phyloP scores from a whole-genome alignment of 2,113 vertebrate genomes.

The Heptranchias perlo region DNA sequence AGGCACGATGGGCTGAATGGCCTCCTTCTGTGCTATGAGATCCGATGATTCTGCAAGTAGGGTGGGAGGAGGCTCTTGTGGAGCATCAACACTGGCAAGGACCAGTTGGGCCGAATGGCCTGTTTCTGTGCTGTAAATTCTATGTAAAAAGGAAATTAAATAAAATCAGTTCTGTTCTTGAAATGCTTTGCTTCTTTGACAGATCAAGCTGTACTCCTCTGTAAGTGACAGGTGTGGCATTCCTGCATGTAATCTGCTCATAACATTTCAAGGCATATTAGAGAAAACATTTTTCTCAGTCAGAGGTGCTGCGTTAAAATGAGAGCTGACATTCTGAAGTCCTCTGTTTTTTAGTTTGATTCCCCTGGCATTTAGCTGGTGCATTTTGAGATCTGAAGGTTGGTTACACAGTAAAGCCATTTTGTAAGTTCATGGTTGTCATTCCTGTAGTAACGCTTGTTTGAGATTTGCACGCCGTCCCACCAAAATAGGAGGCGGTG shows the following conservation, averaged over 20 bases:
- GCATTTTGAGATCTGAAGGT: background rate
- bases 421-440: background rate
- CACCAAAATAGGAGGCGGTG: background rate
- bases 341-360: background rate
- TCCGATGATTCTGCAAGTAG: too few species aligned
- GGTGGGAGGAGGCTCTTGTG: too few species aligned
- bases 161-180: background rate
- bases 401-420: background rate
- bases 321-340: slow-evolving; percentile 3
- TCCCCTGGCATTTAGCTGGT: slow-evolving; percentile 10
- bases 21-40: too few species aligned
- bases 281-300: background rate
- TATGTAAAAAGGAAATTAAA: background rate
- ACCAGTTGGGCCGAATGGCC: background rate
- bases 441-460: background rate
- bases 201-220: background rate
- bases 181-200: background rate
- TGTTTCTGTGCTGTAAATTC: background rate
- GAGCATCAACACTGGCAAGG: background rate
- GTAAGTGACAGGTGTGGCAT: background rate
- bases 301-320: background rate
- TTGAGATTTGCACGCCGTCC: background rate
- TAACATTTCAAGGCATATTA: slow-evolving; percentile 15
- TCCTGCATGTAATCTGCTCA: slow-evolving; percentile 18
- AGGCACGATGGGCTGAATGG: background rate